A percentile compares a stretch with the other conserved stretches of the same genome.
These are phyloP conservation scores for Oedothorax gibbosus DNA, from an alignment of 1,140 invertebrate species.

Conservation along the genomic window DNA sequence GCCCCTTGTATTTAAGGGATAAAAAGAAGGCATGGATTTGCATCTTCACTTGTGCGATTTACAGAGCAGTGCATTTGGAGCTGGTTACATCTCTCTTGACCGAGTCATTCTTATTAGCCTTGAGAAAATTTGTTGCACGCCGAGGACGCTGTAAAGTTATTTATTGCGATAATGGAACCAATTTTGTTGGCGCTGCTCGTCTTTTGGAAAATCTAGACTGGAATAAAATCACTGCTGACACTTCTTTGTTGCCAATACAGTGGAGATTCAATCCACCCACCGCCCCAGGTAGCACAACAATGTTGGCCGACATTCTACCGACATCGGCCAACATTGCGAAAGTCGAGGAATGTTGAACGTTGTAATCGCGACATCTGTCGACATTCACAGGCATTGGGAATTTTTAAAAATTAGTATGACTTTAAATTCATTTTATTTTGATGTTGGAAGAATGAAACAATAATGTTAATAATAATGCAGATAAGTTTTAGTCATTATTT, in stretches of 20 bases:
- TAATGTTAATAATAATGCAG: too few species aligned
- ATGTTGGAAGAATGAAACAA: too few species aligned
- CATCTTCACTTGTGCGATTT: constrained; percentile 69
- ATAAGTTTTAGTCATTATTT: too few species aligned
- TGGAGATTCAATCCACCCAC: constrained; percentile 52
- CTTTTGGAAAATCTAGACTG: constrained; percentile 43
- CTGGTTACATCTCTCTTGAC: constrained; percentile 66
- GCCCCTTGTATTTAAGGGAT: constrained; percentile 68
- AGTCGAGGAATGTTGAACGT: too few species aligned
- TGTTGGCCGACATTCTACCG: too few species aligned
- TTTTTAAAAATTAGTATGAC: too few species aligned
- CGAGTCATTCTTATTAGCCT: constrained; percentile 67
- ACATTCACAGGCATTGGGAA: too few species aligned
- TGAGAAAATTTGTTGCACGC: constrained; percentile 67
- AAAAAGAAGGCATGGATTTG: constrained; percentile 66
- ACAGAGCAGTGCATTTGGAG: constrained; percentile 70
- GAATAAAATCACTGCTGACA: neutral
- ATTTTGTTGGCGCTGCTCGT: constrained; percentile 53
- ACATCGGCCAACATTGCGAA: too few species aligned
- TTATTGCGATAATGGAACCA: constrained; percentile 45
- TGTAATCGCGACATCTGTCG: too few species aligned
- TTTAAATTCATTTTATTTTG: too few species aligned
- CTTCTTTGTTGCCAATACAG: constrained; percentile 9
- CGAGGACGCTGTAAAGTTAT: constrained; percentile 60
- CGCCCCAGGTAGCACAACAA: too few species aligned